Evolutionary conservation across 2,113 vertebrate genomes (phyloP).

Genomic region (Panthera leo): DNA sequence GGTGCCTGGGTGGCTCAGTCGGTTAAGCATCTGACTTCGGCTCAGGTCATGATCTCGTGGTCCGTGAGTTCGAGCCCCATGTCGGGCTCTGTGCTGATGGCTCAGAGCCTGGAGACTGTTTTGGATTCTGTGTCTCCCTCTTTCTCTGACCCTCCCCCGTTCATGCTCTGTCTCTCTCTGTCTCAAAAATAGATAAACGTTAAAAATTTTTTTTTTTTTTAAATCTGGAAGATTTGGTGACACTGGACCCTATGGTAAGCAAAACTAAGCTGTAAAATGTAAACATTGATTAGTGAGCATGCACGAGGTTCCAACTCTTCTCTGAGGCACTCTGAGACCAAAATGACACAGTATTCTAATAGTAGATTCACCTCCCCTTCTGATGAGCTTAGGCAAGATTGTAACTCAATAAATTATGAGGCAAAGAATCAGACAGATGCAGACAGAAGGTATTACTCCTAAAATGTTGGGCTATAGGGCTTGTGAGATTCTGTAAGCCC

Average conservation of each 20-base stretch:
- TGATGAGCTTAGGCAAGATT: not conserved
- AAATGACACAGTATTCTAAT: not conserved
- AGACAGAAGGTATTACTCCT: not conserved
- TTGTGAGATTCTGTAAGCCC: not conserved
- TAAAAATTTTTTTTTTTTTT: not conserved
- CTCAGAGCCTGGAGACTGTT: too few relatives aligned
- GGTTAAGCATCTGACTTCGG: too few relatives aligned
- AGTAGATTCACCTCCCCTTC: not conserved
- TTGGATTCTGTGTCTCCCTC: too few relatives aligned
- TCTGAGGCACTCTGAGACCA: not conserved
- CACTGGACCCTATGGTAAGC: not conserved
- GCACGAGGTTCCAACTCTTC: not conserved
- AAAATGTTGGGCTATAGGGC: not conserved
- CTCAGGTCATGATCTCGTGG: too few relatives aligned
- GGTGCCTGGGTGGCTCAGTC: too few relatives aligned
- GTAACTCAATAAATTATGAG: not conserved
- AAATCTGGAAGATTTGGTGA: not conserved
- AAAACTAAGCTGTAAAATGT: not conserved
- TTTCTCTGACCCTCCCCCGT: too few relatives aligned
- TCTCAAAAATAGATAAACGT: too few relatives aligned
- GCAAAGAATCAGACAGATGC: not conserved
- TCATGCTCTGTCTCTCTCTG: too few relatives aligned
- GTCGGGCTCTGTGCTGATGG: too few relatives aligned
- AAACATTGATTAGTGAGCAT: not conserved
- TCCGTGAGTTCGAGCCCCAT: too few relatives aligned